Evolutionary conservation across 92 coral and sea anemone genomes (phyloP).

Genomic region (Phenganax marumi): DNA sequence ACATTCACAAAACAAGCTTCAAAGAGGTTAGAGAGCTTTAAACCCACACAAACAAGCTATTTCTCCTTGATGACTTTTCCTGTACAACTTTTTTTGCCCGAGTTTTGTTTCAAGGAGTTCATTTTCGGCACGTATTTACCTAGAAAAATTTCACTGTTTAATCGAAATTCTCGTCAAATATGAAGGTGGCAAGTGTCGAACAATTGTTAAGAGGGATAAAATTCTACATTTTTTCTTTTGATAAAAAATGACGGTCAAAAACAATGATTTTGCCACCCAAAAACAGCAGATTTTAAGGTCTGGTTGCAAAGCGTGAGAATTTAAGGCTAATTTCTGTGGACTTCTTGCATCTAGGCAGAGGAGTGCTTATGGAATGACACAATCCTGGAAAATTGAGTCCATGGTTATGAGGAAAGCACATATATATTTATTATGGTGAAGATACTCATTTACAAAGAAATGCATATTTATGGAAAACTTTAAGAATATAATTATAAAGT

Average conservation of each 20-base stretch:
- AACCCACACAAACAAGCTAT: neutral
- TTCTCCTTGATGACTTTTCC: neutral
- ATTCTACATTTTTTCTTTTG: no score
- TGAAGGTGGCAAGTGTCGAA: no score
- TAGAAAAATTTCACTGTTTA: no score
- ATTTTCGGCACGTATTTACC: neutral
- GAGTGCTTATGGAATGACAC: slow-evolving; percentile 36
- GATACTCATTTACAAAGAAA: neutral
- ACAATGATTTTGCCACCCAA: no score
- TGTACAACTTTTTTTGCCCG: neutral
- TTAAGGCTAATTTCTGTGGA: neutral
- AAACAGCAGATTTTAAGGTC: no score
- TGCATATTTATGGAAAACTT: neutral
- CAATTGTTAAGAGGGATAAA: no score
- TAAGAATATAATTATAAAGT: neutral
- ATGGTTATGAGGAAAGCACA: neutral
- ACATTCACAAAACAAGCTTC: slow-evolving; percentile 9
- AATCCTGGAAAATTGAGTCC: neutral
- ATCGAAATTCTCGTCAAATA: no score
- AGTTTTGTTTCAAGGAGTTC: neutral
- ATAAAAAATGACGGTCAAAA: no score
- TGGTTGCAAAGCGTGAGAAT: no score
- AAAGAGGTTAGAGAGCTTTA: slow-evolving; percentile 3
- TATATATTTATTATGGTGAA: no score
- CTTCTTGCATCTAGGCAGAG: slow-evolving; percentile 12